These are phyloP conservation scores for Tringa solitaria DNA, from an alignment of 2,113 vertebrate genomes.

Conservation along the genomic window DNA sequence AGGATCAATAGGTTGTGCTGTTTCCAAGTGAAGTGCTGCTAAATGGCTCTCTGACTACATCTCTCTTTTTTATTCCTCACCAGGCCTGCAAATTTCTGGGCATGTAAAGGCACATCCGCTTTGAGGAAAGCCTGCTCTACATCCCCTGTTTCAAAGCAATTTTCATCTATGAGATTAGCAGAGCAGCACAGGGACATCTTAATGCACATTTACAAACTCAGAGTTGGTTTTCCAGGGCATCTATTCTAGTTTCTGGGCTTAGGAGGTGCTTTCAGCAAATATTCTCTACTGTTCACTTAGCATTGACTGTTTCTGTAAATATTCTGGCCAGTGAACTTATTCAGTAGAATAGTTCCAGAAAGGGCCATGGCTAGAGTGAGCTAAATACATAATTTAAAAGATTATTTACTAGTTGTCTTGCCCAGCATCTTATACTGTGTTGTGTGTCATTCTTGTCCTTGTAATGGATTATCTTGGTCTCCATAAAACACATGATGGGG, in stretches of 20 bases:
- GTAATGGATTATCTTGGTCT: conserved; percentile 11
- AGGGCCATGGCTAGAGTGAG: background rate
- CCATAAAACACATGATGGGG: conserved; percentile 3
- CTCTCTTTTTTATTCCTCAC: conserved; percentile 38
- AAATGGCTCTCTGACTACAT: conserved; percentile 34
- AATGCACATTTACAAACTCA: conserved; percentile 5
- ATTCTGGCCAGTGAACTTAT: background rate
- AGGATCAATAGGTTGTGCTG: conserved; percentile 60
- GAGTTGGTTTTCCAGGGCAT: conserved; percentile 8
- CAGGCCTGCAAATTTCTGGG: conserved; percentile 36
- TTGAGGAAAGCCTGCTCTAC: conserved; percentile 14
- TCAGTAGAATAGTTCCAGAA: background rate
- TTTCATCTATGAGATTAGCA: conserved; percentile 21
- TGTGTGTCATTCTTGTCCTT: conserved; percentile 7
- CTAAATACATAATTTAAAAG: conserved; percentile 22
- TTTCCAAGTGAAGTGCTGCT: conserved; percentile 45
- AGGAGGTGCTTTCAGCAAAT: conserved; percentile 16
- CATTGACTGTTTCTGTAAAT: background rate
- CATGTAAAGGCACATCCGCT: conserved; percentile 16
- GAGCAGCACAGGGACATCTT: conserved; percentile 14
- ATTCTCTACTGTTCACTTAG: conserved; percentile 1
- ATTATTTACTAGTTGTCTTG: conserved; percentile 11
- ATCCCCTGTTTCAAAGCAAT: conserved; percentile 15
- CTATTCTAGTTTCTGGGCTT: conserved; percentile 6
- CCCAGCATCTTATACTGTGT: background rate